Evolutionary conservation across 2,113 vertebrate species (phyloP).

Genomic region (Tragelaphus strepsiceros): DNA sequence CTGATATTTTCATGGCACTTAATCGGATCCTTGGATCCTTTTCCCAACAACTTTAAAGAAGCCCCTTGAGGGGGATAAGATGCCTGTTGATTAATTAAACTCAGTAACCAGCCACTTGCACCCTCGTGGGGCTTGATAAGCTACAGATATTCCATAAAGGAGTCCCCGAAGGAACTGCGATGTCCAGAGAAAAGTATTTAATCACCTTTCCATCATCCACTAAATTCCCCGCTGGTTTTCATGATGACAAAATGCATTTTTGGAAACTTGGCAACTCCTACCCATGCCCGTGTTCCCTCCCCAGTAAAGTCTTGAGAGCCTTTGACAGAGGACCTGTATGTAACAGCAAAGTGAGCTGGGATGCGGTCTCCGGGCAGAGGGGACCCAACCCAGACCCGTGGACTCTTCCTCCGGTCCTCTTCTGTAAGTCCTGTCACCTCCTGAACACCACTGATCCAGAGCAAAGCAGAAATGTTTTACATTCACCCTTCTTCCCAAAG

Average conservation of each 20-base stretch:
- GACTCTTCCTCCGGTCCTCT: fast-evolving
- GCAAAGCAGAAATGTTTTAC: not conserved
- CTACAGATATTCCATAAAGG: not conserved
- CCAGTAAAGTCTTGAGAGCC: not conserved
- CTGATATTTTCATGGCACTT: not conserved
- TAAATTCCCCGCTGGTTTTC: not conserved
- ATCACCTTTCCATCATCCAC: not conserved
- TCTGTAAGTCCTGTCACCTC: fast-evolving
- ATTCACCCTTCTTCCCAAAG: not conserved
- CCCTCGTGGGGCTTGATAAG: not conserved
- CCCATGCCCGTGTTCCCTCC: fast-evolving
- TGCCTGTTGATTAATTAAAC: conserved; percentile 13
- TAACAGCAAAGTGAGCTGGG: not conserved
- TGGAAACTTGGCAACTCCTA: not conserved
- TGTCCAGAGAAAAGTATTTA: not conserved
- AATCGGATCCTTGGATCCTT: not conserved
- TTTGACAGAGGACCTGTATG: fast-evolving
- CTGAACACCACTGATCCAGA: not conserved
- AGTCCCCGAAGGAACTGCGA: not conserved
- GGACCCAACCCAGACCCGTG: fast-evolving
- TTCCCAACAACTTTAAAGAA: not conserved
- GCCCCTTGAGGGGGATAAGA: not conserved
- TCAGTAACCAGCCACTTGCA: not conserved
- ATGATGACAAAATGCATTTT: not conserved
- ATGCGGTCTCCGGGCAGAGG: not conserved